Base-by-base conservation (phyloP, 1,140 invertebrate genomes). In the Planococcus citri region DNA sequence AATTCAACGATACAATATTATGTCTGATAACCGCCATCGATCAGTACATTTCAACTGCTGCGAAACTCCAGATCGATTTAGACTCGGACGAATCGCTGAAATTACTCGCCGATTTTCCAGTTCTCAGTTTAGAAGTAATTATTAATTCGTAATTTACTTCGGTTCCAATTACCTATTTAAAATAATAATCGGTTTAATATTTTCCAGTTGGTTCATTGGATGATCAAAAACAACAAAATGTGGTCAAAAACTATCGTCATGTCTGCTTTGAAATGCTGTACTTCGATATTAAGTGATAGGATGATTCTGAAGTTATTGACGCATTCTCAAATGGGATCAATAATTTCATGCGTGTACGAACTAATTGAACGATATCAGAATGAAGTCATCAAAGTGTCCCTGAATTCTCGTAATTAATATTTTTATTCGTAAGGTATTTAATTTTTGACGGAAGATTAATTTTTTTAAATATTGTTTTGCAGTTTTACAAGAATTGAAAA, bases 101-200 rank as follows among this genome's bases (percentile, higher is more conserved):
- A 70, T 82, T 86, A 73, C 77, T 88, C 1, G 80, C 81, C 0
- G 80, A 83, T 73, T 86, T 89, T 75, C 80, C 80, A 68, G 76
- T 86, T 1, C 71, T 88, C 0, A 85, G 83, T 73, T 75, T 86
- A 22, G 85, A 88, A 78, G 79, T 83, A 69, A 75, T 71, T n/a
- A n/a, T n/a, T n/a, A 58, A 37, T 68, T 67, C 25, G 6, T 64
- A 1, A 25, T 24, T 25, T 27, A 17, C 17, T 24, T 64, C 69
- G 71, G 14, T 64, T 70, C 0, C 68, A 71, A 64, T 3, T 25
- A 25, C 3, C 3, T 64, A 24, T 64, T 51, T 3, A 3, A 51
- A 64, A 24, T 25, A 64, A 4, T 3, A 64, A 10, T 64, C 24
- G 10, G 10, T 64, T 21, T 2, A 10, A 4, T 64, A 24, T 25